phyloP scores from a whole-genome alignment of 2,888 invertebrate genomes.

The Phyto melanocephala region DNA sequence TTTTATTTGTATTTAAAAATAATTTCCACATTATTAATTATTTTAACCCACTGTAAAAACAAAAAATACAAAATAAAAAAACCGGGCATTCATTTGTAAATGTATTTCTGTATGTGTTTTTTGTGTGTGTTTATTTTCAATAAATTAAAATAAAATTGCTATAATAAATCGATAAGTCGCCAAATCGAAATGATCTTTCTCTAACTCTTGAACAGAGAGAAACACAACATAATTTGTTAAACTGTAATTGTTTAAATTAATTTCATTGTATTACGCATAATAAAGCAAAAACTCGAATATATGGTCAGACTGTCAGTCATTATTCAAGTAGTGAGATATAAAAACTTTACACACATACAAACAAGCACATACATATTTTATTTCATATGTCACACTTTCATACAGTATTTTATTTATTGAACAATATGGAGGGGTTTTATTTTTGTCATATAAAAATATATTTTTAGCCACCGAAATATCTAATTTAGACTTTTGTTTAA shows the following conservation, averaged over 20 bases:
- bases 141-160: constrained; percentile 38
- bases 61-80: not conserved
- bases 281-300: constrained; percentile 20
- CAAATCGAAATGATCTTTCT: constrained; percentile 10
- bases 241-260: not conserved
- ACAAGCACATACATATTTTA: not conserved
- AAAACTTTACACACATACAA: not conserved
- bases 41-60: not conserved
- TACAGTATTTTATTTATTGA: constrained; percentile 12
- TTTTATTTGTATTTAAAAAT: no score
- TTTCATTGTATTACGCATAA: constrained; percentile 29
- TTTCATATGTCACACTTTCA: constrained; percentile 8
- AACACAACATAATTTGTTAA: constrained; percentile 5
- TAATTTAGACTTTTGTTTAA: constrained; percentile 40
- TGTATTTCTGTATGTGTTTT: no score
- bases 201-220: not conserved
- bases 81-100: no score
- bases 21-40: no score
- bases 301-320: constrained; percentile 15
- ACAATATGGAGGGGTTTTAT: not conserved
- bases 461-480: constrained; percentile 40
- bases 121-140: not conserved
- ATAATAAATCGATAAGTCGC: constrained; percentile 41
- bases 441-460: not conserved
- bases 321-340: constrained; percentile 6